Percentiles rank a stretch among this genome's conserved stretches.
Evolutionary conservation across 2,113 vertebrate species (phyloP).

Genomic region (Tetrao urogallus): DNA sequence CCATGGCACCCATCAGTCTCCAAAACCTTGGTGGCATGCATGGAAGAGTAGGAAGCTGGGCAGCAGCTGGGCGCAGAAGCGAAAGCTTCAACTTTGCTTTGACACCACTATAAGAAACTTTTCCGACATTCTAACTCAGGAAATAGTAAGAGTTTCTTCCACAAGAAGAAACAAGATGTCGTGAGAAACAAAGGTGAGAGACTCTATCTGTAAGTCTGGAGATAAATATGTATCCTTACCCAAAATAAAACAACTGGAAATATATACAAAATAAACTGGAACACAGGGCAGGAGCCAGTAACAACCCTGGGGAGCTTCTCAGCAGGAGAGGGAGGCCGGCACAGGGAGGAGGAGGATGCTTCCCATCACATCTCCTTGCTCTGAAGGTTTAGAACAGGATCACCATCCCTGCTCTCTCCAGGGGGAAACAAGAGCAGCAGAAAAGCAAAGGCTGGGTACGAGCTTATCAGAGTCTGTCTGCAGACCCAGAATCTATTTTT

Average conservation of each 20-base stretch:
- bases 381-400: background rate
- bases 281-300: background rate
- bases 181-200: background rate
- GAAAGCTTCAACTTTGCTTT: background rate
- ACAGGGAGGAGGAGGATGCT: background rate
- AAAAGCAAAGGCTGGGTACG: background rate
- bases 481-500: background rate
- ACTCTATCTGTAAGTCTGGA: background rate
- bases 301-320: background rate
- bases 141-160: background rate
- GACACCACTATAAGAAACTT: background rate
- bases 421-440: background rate
- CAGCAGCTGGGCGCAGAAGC: background rate
- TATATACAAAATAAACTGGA: too few species aligned
- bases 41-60: background rate
- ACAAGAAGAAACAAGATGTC: background rate
- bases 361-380: background rate
- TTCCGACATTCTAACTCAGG: background rate
- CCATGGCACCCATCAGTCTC: background rate
- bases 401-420: background rate
- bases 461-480: background rate
- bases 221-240: background rate
- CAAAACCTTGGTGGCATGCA: accelerated
- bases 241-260: background rate
- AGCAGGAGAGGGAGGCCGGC: background rate